phyloP scores from a whole-genome alignment of 2,113 vertebrate genomes.

The Scalopus aquaticus region DNA sequence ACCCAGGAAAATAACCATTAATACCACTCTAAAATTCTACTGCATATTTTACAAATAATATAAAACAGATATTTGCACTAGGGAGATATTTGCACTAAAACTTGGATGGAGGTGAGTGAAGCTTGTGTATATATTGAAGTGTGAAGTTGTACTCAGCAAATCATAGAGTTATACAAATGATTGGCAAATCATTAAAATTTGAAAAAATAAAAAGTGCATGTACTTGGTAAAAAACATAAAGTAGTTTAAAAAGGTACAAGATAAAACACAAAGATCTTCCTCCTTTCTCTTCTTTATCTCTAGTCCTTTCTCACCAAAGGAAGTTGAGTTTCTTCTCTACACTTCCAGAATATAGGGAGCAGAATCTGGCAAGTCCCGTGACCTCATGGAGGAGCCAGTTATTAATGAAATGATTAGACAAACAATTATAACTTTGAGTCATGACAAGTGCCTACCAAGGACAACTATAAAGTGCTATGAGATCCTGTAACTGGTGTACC shows the following conservation, averaged over 20 bases:
- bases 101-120: too few relatives aligned
- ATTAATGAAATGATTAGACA: not conserved
- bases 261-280: not conserved
- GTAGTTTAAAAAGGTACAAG: not conserved
- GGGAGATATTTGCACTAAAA: too few relatives aligned
- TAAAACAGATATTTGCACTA: too few relatives aligned
- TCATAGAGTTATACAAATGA: too few relatives aligned
- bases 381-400: not conserved
- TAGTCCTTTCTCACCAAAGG: not conserved
- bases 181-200: too few relatives aligned
- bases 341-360: not conserved
- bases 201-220: too few relatives aligned
- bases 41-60: too few relatives aligned
- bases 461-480: not conserved
- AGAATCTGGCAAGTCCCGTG: not conserved
- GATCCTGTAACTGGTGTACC: not conserved
- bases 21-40: too few relatives aligned
- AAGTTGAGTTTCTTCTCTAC: not conserved
- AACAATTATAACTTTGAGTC: not conserved
- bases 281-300: not conserved
- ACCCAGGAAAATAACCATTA: too few relatives aligned
- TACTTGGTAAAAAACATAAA: too few relatives aligned
- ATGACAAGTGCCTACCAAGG: not conserved
- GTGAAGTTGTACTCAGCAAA: too few relatives aligned
- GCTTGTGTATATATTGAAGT: too few relatives aligned